Base-by-base conservation (phyloP, 2,888 invertebrate species). In the Scelioninae gen. 1 region DNA sequence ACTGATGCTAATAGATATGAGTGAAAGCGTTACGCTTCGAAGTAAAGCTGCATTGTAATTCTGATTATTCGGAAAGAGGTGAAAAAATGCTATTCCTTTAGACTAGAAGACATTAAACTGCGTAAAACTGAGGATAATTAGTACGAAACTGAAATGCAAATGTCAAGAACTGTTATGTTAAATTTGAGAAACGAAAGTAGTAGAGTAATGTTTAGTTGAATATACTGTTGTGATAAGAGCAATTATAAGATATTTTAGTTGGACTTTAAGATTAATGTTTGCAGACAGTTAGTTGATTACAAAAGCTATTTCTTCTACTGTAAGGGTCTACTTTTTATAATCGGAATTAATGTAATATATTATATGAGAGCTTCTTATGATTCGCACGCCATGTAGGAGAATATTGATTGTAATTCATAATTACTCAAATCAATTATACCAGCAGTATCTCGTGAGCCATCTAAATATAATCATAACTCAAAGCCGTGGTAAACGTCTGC, bases 371-470 rank as follows among this genome's bases (percentile, higher is more conserved):
- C 31, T 58, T 63, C 63, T 56, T 34, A 45, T 23, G 11, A 32
- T 45, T 31, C 34, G 9, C 15, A 13, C 51, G 58, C 34, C 51
- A 15, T 43, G 47, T 13, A 58, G n/a, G 43, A 16, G 63, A 47
- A 62, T 78, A 78, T 78, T 78, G 78, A 79, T 79, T 79, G 65
- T 72, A 60, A 79, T 79, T 60, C 60, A 55, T 72, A 79, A 79
- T 79, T 79, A 68, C 72, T 58, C 38, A 62, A 79, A 72, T 79
- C 79, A 79, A 79, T 79, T 72, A 66, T 56, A 15, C 40, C 13
- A 49, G 45, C 11, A 47, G 60, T 72, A 74, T 68, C 60, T 49
- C 23, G 72, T 47, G 23, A 49, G 38, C 8, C 66, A 79, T 79
- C 79, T 56, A 45, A 79, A 66, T 62, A 53, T 62, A 72, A 80